phyloP scores from a whole-genome alignment of 2,113 vertebrate species.

The human region GRCh38 chr12:91671501-91672000 shows the following conservation, averaged over 20 bases:
- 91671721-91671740: neutral
- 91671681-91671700: neutral
- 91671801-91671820: neutral
- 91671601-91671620: neutral
- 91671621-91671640: neutral
- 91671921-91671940: neutral
- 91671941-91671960: neutral
- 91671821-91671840: neutral
- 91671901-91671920: neutral
- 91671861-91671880: neutral
- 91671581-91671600: neutral
- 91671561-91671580: neutral
- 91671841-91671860: neutral
- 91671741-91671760: neutral
- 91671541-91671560: neutral
- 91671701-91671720: slow-evolving; percentile 13
- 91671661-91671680: neutral
- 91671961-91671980: neutral
- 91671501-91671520: neutral
- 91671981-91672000: neutral
- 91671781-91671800: neutral
- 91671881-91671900: neutral
- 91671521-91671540: neutral
- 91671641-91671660: neutral
- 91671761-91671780: neutral